Evolutionary conservation across 1,140 invertebrate species (phyloP), one percentile per base, ranked within the genome.

Genomic region (Manduca sexta): DNA sequence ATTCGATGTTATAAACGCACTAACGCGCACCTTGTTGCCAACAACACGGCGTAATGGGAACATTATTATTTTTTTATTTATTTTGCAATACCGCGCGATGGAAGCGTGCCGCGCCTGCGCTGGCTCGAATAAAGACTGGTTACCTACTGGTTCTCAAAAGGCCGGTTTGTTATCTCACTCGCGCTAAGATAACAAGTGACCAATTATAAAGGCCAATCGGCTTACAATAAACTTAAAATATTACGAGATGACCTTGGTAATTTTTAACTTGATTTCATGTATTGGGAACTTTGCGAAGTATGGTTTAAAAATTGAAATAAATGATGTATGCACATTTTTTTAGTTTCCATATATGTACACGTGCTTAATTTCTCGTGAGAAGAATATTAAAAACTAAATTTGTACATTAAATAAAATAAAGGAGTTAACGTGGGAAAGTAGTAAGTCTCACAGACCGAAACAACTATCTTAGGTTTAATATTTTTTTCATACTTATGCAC

Each of bases 141-240:
- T 87, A 93, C 93, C 92, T 65, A 92, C 92, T 71, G n/a, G 15
- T 30, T 43, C 13, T 12, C 0, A 30, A 30, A 43, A 49, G 48
- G 53, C 46, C 56, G 52, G 56, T 56, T 53, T 59, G 60, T 70
- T 74, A 70, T 78, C 73, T 74, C 73, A 57, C 61, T 72, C 71
- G 42, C 66, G 49, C 58, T 12, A 30, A 73, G 71, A 76, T 82
- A 76, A 77, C 60, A 45, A n/a, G 57, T 74, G 45, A 49, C 48
- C 41, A 66, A 56, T 60, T 26, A 26, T 26, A 5, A 26, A n/a
- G n/a, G 21, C 21, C 21, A 15, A n/a, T n/a, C n/a, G n/a, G n/a
- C n/a, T 31, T n/a, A 12, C 16, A 45, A 26, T 26, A 26, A 26
- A 26, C 21, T 26, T 26, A 5, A 5, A 26, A 26, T 26, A 8